Base-by-base conservation (phyloP, 2,888 invertebrate species). In the Chorisops tibialis region DNA sequence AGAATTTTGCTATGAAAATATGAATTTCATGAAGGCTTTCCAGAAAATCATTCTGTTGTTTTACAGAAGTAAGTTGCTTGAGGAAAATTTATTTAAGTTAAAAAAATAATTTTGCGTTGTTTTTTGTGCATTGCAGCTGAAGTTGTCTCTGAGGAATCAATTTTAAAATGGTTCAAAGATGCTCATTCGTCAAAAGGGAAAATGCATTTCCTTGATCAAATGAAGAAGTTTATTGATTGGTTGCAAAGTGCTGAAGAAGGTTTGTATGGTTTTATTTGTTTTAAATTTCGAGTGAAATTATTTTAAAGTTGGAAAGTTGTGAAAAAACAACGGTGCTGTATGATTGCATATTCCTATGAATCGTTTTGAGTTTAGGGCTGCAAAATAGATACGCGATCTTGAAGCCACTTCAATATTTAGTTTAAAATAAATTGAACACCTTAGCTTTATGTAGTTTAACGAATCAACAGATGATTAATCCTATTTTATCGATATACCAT, bases 1-100 rank as follows among this genome's bases (percentile, higher is more conserved):
- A 80, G 96, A 97, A 77, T 97, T 91, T 80, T 97, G 96, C 81
- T 97, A 97, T 79, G 96, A 96, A 78, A 96, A 97, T 83, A 96
- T 96, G 96, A 93, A 91, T 79, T 97, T 97, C 80, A 94, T 97
- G 93, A 93, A 94, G 78, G 93, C 93, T 79, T 97, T 97, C 87
- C 93, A 93, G 79, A 96, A 96, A 82, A 94, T 97, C 73, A 89
- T 97, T 73, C 86, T 96, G 80, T 87, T 96, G 75, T 89, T 96
- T 81, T 97, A 97, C 83, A 96, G 94, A 85, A 92, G 91, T 88
- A 79, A 78, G 81, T 74, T 9, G 1, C 5, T 30, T 30, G 30
- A 30, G 7, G 30, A 9, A 30, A 30, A n/a, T 62, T 22, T 9
- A 24, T 7, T 38, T 37, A 4, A 5, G 12, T 7, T 7, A 39